These are phyloP conservation scores for Diceros bicornis DNA, from an alignment of 2,797 vertebrate genomes.

Conservation along the genomic window DNA sequence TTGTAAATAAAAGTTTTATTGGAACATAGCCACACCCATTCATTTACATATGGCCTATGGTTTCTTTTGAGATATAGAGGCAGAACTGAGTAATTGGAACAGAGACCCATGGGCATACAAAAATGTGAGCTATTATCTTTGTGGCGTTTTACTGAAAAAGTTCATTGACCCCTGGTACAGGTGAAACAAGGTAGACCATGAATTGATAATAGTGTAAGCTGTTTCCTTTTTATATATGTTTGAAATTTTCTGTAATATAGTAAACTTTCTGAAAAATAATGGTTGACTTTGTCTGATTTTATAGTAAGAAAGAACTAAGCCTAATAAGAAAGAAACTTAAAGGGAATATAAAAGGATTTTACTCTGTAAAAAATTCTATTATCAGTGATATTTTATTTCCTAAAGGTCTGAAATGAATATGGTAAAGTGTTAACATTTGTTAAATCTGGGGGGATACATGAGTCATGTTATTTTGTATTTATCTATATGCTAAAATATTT, in stretches of 20 bases:
- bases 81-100: background rate
- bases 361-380: background rate
- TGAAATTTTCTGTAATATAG: background rate
- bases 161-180: background rate
- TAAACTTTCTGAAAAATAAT: conserved; percentile 43
- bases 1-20: conserved; percentile 56
- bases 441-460: background rate
- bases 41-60: background rate
- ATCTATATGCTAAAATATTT: background rate
- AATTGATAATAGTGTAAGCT: conserved; percentile 11
- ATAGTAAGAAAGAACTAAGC: background rate
- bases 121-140: background rate
- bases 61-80: conserved; percentile 16
- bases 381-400: background rate
- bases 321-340: conserved; percentile 5
- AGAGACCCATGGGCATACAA: background rate
- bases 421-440: conserved; percentile 24
- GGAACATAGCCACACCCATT: background rate
- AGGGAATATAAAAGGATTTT: conserved; percentile 22
- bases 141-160: conserved; percentile 21
- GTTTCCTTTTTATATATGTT: background rate
- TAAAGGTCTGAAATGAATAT: background rate
- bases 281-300: background rate
- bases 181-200: background rate
- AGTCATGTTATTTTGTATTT: conserved; percentile 31